Conservation (phyloP, 2,113 vertebrate genomes). For the Thunnus thynnus region DNA sequence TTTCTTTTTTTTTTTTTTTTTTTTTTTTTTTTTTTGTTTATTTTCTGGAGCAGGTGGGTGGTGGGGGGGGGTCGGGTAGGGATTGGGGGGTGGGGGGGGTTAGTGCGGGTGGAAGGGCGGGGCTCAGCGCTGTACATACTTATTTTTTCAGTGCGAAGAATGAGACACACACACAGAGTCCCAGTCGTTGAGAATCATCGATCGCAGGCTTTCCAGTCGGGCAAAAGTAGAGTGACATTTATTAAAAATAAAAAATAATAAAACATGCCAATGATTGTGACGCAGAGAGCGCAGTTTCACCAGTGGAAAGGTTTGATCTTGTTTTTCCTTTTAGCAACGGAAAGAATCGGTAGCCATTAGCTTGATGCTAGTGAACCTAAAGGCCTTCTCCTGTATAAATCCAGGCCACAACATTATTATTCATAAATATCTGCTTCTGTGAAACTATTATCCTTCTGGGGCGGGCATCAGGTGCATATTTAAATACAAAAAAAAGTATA, state of each 20-base stretch:
- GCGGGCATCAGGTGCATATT: constrained; percentile 60
- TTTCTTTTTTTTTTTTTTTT: constrained; percentile 14
- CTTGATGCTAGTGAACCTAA: background rate
- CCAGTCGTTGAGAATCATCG: constrained; percentile 34
- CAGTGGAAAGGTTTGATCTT: constrained; percentile 63
- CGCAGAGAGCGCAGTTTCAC: constrained; percentile 61
- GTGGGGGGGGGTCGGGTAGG: constrained; percentile 31
- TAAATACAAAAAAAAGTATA: constrained; percentile 35
- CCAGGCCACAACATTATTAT: constrained; percentile 25
- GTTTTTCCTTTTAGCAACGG: background rate
- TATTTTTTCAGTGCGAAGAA: constrained; percentile 80
- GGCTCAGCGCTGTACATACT: constrained; percentile 84
- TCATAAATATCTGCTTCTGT: constrained; percentile 56
- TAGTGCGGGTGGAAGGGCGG: constrained; percentile 32
- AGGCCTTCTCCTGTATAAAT: constrained; percentile 40
- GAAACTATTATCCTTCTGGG: constrained; percentile 43
- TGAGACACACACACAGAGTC: constrained; percentile 44
- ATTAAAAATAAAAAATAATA: constrained; percentile 30
- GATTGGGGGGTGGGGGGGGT: constrained; percentile 15
- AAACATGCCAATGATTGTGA: constrained; percentile 8
- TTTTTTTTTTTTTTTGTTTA: constrained; percentile 10
- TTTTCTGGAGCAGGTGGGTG: constrained; percentile 59
- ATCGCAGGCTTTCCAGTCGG: constrained; percentile 58
- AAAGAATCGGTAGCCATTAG: background rate
- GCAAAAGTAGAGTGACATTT: constrained; percentile 52